Evolutionary conservation across 2,113 vertebrate species (phyloP).

Genomic region (Irena cyanogastra): DNA sequence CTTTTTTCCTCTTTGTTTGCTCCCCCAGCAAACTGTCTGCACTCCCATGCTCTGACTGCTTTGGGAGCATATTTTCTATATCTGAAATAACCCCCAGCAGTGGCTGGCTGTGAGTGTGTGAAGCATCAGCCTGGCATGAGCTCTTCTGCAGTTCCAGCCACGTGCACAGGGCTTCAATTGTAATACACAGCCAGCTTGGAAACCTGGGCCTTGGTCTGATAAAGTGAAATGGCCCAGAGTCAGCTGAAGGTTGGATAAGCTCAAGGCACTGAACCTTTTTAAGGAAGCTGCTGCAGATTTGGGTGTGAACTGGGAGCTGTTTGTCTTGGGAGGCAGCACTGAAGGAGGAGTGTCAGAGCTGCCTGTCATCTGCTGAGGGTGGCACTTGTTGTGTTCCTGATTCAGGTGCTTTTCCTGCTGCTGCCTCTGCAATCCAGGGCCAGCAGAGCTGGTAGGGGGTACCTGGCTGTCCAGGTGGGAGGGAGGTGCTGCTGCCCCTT

Average conservation of each 20-base stretch:
- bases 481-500: neutral
- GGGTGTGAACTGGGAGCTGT: neutral
- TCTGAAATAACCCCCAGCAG: accelerated
- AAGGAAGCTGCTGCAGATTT: neutral
- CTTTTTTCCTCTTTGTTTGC: neutral
- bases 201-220: neutral
- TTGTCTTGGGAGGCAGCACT: neutral
- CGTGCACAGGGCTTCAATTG: neutral
- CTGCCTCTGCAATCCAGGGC: accelerated
- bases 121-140: neutral
- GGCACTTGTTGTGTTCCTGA: neutral
- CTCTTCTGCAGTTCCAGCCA: neutral
- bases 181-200: neutral
- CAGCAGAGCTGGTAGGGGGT: neutral
- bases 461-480: neutral
- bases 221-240: neutral
- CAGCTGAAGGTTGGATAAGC: neutral
- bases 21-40: accelerated
- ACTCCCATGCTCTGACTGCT: neutral
- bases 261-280: accelerated
- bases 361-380: neutral
- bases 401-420: neutral
- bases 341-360: neutral
- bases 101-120: neutral
- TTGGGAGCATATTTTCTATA: too few relatives aligned